Conservation (phyloP, 2,888 invertebrate genomes). For the Apodemia zela region DNA sequence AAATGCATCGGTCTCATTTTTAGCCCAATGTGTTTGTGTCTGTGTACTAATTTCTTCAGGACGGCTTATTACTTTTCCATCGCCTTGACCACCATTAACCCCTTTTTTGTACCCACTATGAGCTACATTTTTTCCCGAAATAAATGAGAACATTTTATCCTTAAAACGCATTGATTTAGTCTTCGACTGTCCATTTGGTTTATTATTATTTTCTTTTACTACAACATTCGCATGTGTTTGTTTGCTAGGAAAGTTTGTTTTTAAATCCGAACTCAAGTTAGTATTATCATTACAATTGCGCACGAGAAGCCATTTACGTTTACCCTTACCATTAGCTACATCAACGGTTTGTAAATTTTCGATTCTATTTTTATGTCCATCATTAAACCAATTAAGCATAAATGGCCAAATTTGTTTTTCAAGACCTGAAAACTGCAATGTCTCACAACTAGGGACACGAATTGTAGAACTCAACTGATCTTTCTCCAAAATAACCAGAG, state of each 20-base stretch:
- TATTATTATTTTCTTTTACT: neutral
- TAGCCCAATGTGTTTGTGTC: neutral
- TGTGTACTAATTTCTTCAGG: neutral
- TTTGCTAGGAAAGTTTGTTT: neutral
- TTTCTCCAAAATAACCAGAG: constrained; percentile 54
- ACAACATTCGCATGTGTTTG: neutral
- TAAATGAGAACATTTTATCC: constrained; percentile 7
- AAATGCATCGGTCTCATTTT: neutral
- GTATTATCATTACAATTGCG: neutral
- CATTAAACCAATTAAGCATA: constrained; percentile 51
- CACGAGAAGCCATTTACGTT: neutral
- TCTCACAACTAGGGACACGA: constrained; percentile 41
- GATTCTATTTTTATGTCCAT: constrained; percentile 24
- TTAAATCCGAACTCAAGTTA: neutral
- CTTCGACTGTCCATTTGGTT: neutral
- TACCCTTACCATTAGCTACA: neutral
- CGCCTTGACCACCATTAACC: neutral
- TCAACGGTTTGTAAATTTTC: constrained; percentile 7
- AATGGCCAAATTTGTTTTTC: constrained; percentile 62
- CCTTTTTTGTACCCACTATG: neutral
- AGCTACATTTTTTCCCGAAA: constrained; percentile 11
- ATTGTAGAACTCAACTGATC: constrained; percentile 52
- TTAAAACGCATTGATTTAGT: neutral
- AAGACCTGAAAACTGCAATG: constrained; percentile 54
- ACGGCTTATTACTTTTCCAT: neutral